Evolutionary conservation across 1,140 invertebrate species (phyloP).

Genomic region (Eufriesea mexicana): DNA sequence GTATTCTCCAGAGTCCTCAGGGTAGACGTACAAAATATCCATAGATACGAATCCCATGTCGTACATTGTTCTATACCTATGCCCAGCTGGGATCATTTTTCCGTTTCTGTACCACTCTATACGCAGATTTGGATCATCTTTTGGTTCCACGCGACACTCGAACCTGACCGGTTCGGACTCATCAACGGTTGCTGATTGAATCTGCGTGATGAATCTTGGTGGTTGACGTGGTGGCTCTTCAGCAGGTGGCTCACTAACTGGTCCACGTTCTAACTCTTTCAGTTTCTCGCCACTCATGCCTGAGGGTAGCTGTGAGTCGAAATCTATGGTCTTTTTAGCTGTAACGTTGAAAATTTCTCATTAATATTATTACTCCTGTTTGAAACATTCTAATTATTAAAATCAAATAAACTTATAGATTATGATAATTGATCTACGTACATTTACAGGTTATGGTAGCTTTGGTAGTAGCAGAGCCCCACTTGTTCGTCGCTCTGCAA

Average conservation of each 20-base stretch:
- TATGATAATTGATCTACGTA: slow-evolving; percentile 64
- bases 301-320: slow-evolving; percentile 95
- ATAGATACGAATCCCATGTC: slow-evolving; percentile 98
- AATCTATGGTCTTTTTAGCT: slow-evolving; percentile 93
- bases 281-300: slow-evolving; percentile 96
- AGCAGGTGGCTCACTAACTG: slow-evolving; percentile 86
- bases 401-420: slow-evolving; percentile 1
- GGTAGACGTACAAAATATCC: slow-evolving; percentile 96
- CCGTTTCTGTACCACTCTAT: slow-evolving; percentile 97
- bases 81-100: slow-evolving; percentile 92
- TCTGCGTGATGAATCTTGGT: slow-evolving; percentile 93
- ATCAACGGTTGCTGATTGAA: slow-evolving; percentile 89
- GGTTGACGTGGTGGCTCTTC: slow-evolving; percentile 87
- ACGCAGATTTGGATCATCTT: slow-evolving; percentile 95
- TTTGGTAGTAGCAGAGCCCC: slow-evolving; percentile 91
- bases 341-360: slow-evolving; percentile 28
- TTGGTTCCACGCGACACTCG: slow-evolving; percentile 96
- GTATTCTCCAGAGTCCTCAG: slow-evolving; percentile 97
- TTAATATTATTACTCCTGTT: not conserved
- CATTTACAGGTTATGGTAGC: slow-evolving; percentile 91
- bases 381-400: slow-evolving; percentile 1
- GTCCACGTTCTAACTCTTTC: slow-evolving; percentile 95
- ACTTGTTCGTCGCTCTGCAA: slow-evolving; percentile 92
- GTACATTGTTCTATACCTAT: slow-evolving; percentile 95
- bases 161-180: slow-evolving; percentile 96